Evolutionary conservation across 53 echinoderm and acorn worm genomes (phyloP).

Genomic region (Holothuria leucospilota): DNA sequence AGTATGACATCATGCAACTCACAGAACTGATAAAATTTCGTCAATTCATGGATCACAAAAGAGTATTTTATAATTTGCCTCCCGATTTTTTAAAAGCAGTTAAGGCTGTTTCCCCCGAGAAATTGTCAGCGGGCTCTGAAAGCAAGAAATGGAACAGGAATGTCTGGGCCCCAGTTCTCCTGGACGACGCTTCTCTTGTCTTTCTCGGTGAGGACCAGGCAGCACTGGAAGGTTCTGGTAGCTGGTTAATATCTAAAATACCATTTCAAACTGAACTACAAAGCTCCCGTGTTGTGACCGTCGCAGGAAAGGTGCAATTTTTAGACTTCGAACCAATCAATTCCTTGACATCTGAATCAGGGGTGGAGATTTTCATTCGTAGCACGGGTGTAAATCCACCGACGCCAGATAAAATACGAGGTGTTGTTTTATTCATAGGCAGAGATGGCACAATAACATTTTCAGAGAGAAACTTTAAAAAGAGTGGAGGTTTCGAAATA

Average conservation of each 20-base stretch:
- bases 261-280: conserved; percentile 80
- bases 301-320: conserved; percentile 81
- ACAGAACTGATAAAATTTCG: conserved; percentile 76
- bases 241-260: conserved; percentile 87
- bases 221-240: conserved; percentile 76
- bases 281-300: conserved; percentile 59
- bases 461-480: conserved; percentile 71
- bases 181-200: conserved; percentile 76
- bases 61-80: conserved; percentile 81
- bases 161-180: conserved; percentile 79
- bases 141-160: conserved; percentile 70
- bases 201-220: conserved; percentile 86
- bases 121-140: conserved; percentile 42
- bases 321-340: conserved; percentile 41
- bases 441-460: conserved; percentile 73
- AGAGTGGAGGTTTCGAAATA: conserved; percentile 60
- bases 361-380: conserved; percentile 69
- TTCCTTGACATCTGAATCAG: conserved; percentile 36
- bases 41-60: conserved; percentile 79
- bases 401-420: conserved; percentile 71
- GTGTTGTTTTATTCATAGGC: conserved; percentile 70
- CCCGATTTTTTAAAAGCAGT: conserved; percentile 64
- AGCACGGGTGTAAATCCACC: conserved; percentile 88
- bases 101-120: conserved; percentile 55
- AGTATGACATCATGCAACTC: conserved; percentile 78